These are phyloP conservation scores for Nudaria mundana DNA, from an alignment of 2,888 invertebrate species.

Conservation along the genomic window DNA sequence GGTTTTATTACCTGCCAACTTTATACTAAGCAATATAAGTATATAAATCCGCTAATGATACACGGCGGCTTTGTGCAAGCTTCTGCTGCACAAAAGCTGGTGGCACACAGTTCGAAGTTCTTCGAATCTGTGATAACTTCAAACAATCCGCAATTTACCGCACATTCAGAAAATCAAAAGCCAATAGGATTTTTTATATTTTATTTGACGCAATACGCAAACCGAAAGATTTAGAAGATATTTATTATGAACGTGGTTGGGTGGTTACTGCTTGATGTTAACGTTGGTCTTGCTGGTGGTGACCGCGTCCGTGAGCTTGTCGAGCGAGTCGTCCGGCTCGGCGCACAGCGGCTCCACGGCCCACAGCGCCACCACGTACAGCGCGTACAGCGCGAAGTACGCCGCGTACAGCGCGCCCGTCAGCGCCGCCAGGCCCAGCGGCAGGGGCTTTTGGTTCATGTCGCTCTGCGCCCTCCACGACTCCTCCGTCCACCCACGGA, in stretches of 20 bases:
- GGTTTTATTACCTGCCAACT: too few species aligned
- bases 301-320: conserved; percentile 18
- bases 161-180: not conserved
- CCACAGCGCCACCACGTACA: conserved; percentile 53
- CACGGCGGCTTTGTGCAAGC: too few species aligned
- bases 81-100: too few species aligned
- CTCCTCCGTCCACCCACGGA: conserved; percentile 57
- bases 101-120: too few species aligned
- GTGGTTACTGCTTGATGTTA: too few species aligned
- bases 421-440: conserved; percentile 40
- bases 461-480: conserved; percentile 43
- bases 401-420: conserved; percentile 50
- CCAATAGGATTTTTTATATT: not conserved
- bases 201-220: not conserved
- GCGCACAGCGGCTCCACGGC: conserved; percentile 55
- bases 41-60: too few species aligned
- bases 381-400: conserved; percentile 45
- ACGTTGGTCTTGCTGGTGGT: conserved; percentile 41
- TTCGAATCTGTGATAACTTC: too few species aligned
- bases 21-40: too few species aligned
- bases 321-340: conserved; percentile 26
- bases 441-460: conserved; percentile 34
- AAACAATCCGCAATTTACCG: too few species aligned
- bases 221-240: too few species aligned
- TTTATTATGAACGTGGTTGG: too few species aligned